phyloP scores from a whole-genome alignment of 2,888 invertebrate genomes.

The Aelia acuminata region DNA sequence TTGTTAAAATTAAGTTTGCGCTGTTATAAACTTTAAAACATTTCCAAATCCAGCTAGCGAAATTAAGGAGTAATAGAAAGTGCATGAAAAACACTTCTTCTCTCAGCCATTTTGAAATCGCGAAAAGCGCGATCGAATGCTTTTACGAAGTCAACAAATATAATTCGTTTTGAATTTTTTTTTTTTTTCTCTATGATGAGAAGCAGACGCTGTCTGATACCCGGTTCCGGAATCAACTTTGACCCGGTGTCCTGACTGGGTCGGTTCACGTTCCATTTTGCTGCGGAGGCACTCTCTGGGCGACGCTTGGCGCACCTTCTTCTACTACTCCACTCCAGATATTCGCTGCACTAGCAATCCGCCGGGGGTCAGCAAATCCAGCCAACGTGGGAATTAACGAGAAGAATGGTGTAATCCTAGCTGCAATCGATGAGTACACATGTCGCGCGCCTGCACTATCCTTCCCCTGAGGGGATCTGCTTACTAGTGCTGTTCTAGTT shows the following conservation, averaged over 20 bases:
- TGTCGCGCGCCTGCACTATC: slow-evolving; percentile 31
- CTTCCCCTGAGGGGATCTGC: not conserved
- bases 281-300: not conserved
- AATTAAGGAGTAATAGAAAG: too few relatives aligned
- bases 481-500: not conserved
- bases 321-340: not conserved
- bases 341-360: slow-evolving; percentile 42
- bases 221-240: not conserved
- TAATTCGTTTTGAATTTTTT: not conserved
- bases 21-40: too few relatives aligned
- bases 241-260: not conserved
- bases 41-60: too few relatives aligned
- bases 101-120: too few relatives aligned
- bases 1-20: too few relatives aligned
- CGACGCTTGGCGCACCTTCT: not conserved
- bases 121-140: not conserved
- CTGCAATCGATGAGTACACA: slow-evolving; percentile 30
- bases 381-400: slow-evolving; percentile 33
- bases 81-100: too few relatives aligned
- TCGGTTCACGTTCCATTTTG: not conserved
- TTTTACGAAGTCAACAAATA: not conserved
- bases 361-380: not conserved
- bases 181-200: not conserved
- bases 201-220: not conserved
- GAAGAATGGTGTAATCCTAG: slow-evolving; percentile 42